Percentiles rank a stretch among this genome's conserved stretches.
Conservation (phyloP, 2,797 vertebrate genomes). For the Heliangelus exortis region DNA sequence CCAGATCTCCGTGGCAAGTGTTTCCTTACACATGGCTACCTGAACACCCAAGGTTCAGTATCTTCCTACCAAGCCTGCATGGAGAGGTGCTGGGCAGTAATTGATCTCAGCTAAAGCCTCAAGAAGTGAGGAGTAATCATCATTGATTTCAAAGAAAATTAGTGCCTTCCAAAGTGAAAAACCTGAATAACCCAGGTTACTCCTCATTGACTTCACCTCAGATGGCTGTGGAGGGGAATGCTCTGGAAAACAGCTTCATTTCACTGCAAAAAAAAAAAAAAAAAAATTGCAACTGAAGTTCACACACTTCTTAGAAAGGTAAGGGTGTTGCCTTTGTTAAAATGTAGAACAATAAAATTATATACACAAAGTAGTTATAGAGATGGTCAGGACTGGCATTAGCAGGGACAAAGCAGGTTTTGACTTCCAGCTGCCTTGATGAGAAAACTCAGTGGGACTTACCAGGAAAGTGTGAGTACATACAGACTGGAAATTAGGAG, state of each 20-base stretch:
- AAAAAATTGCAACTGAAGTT: background rate
- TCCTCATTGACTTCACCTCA: background rate
- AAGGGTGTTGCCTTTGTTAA: background rate
- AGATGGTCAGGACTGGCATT: background rate
- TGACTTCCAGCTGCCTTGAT: background rate
- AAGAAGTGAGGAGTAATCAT: background rate
- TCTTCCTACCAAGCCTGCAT: background rate
- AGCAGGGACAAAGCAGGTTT: background rate
- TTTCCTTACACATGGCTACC: background rate
- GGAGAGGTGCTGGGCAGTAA: background rate
- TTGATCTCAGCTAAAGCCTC: slow-evolving; percentile 4
- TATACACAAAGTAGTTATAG: background rate
- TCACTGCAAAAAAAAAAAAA: background rate
- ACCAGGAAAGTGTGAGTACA: background rate
- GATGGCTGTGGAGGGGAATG: background rate
- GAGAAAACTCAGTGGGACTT: background rate
- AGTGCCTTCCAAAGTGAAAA: background rate
- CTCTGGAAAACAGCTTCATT: background rate
- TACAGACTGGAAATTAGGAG: background rate
- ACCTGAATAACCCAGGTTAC: background rate
- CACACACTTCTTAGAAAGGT: background rate
- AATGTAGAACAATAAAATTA: background rate
- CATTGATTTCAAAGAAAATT: slow-evolving; percentile 8
- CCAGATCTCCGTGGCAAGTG: background rate
- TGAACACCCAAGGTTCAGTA: background rate